Conservation (phyloP, 1,140 invertebrate species). For the Atta colombica region DNA sequence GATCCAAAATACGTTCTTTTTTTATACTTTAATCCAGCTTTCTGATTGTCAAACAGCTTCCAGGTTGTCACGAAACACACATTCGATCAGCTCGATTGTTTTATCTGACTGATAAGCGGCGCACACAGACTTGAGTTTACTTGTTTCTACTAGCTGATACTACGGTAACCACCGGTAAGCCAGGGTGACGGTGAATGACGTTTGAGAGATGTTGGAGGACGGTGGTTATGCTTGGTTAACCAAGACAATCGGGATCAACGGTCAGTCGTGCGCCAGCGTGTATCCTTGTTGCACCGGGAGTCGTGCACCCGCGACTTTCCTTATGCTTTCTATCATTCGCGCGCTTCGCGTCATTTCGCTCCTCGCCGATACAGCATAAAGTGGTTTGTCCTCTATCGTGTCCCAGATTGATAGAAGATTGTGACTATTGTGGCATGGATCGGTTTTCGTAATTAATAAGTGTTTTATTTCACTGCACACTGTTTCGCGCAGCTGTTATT, state of each 20-base stretch:
- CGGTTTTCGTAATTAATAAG: background rate
- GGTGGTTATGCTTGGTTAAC: constrained; percentile 71
- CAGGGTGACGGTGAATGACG: constrained; percentile 29
- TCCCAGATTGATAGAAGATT: background rate
- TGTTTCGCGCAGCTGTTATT: background rate
- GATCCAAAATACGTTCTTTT: background rate
- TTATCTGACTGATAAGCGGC: constrained; percentile 14
- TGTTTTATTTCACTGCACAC: background rate
- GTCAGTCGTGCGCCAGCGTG: constrained; percentile 59
- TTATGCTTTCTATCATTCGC: constrained; percentile 42
- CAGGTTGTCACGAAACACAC: background rate
- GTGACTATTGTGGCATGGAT: background rate
- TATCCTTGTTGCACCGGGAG: constrained; percentile 51
- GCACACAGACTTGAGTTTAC: background rate
- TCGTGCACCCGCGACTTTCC: constrained; percentile 40
- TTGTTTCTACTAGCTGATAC: constrained; percentile 8
- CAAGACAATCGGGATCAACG: constrained; percentile 76
- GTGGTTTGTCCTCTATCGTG: background rate
- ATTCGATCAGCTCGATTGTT: background rate
- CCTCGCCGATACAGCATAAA: background rate
- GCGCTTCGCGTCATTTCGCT: constrained; percentile 7
- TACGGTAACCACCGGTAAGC: background rate
- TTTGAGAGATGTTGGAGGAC: constrained; percentile 20
- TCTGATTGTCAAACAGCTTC: background rate
- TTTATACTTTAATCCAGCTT: background rate